These are phyloP conservation scores for Microtus ochrogaster DNA, from an alignment of 2,113 vertebrate genomes.

Conservation along the genomic window DNA sequence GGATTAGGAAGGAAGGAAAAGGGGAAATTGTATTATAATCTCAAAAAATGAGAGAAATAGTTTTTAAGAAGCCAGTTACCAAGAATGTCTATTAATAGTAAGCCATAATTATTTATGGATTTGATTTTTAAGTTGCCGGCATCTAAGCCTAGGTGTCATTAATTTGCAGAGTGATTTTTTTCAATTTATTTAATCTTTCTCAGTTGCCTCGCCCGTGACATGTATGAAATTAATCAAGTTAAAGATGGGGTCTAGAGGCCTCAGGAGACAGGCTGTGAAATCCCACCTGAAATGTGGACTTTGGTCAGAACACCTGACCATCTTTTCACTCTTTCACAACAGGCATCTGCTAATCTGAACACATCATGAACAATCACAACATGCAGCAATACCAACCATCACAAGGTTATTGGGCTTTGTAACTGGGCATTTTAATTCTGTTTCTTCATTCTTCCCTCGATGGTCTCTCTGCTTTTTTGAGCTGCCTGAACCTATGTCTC, in stretches of 20 bases:
- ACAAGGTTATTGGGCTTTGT: background rate
- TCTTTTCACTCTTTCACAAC: background rate
- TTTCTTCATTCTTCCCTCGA: background rate
- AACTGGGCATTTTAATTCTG: background rate
- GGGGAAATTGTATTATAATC: background rate
- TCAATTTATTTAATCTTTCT: background rate
- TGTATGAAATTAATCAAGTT: background rate
- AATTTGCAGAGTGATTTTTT: constrained; percentile 33
- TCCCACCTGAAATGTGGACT: background rate
- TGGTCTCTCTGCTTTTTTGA: background rate
- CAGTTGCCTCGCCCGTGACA: constrained; percentile 6
- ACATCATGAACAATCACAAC: background rate
- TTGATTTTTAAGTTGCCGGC: background rate
- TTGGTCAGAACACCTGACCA: background rate
- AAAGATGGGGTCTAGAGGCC: background rate
- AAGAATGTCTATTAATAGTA: background rate
- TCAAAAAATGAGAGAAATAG: background rate
- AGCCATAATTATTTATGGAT: background rate
- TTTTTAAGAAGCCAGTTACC: background rate
- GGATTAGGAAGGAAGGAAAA: background rate
- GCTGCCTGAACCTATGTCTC: background rate
- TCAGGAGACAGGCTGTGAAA: too few relatives aligned
- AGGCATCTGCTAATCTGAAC: background rate
- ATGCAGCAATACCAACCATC: background rate
- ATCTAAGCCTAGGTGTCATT: background rate